Base-by-base conservation (phyloP, 2,113 vertebrate genomes). In the Stomatorhinus ivindoensis region DNA sequence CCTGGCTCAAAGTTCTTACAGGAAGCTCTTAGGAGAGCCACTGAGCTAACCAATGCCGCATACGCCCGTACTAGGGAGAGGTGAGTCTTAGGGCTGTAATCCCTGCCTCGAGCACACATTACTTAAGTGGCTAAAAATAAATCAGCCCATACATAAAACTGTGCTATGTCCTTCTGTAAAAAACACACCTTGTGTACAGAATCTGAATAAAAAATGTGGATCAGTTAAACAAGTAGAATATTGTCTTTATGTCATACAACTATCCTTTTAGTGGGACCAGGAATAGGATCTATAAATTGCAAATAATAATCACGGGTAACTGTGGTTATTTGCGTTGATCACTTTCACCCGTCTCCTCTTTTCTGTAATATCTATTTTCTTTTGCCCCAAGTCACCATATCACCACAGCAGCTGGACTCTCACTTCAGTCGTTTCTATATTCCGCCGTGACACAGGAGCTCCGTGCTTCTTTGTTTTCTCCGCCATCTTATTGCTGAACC, bases 51-150 rank as follows among this genome's bases (percentile, higher is more conserved):
- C 0, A 93, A 95, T 85, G 94, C 94, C 86, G 95, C 96, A 4
- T 96, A 96, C 13, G 85, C 92, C 0, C 94, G 53, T 88, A 95
- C 95, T 3, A 94, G 55, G 73, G 95, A 96, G 55, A 95, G 95
- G 96, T 96, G 89, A 90, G 82, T 44, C n/a, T 42, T 47, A 73
- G 10, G 15, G 44, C 3, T 17, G n/a, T 21, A 17, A 82, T 6
- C 15, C 9, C 13, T 47, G 69, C 69, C 39, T 24, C 10, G 27
- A 31, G 47, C 47, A 88, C 31, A 50, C 2, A 21, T 58, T 53
- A 39, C 10, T 42, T 87, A 42, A 65, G 35, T 11, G 21, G 6
- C 13, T 15, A 44, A 42, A 87, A 27, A 53, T n/a, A 27, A 39
- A 87, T 24, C 51, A 55, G 48, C 51, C 27, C 27, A 17, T 31